Conservation (phyloP, 2,888 invertebrate genomes). For the Harpagoxenus sublaevis region DNA sequence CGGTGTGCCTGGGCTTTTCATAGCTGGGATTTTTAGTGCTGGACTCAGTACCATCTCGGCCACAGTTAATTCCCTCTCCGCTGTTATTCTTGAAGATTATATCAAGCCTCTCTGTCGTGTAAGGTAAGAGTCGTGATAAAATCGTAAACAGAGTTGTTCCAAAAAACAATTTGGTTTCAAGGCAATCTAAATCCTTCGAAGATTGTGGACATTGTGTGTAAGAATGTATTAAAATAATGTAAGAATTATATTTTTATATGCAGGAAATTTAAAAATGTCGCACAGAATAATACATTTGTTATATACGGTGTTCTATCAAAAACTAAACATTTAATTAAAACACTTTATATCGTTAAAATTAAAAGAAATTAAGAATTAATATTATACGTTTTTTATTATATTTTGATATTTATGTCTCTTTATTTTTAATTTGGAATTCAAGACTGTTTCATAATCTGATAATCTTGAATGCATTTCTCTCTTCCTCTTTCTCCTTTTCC, state of each 20-base stretch:
- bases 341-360: not conserved
- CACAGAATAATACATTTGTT: not conserved
- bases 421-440: not conserved
- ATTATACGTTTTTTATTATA: not conserved
- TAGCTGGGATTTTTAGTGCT: constrained; percentile 92
- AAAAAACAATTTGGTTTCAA: constrained; percentile 14
- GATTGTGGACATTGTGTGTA: not conserved
- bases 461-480: not conserved
- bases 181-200: not conserved
- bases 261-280: not conserved
- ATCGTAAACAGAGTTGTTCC: not conserved
- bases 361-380: not conserved
- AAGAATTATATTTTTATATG: not conserved
- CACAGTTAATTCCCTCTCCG: constrained; percentile 95
- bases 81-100: constrained; percentile 96
- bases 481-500: not conserved
- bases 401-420: not conserved
- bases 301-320: too few relatives aligned
- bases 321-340: not conserved
- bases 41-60: constrained; percentile 97
- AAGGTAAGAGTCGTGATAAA: constrained; percentile 68
- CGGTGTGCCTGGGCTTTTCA: constrained; percentile 79
- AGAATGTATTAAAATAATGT: not conserved
- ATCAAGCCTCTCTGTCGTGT: constrained; percentile 86
- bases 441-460: not conserved